These are phyloP conservation scores for Crypturellus undulatus DNA, from an alignment of 2,113 vertebrate genomes.

Conservation along the genomic window DNA sequence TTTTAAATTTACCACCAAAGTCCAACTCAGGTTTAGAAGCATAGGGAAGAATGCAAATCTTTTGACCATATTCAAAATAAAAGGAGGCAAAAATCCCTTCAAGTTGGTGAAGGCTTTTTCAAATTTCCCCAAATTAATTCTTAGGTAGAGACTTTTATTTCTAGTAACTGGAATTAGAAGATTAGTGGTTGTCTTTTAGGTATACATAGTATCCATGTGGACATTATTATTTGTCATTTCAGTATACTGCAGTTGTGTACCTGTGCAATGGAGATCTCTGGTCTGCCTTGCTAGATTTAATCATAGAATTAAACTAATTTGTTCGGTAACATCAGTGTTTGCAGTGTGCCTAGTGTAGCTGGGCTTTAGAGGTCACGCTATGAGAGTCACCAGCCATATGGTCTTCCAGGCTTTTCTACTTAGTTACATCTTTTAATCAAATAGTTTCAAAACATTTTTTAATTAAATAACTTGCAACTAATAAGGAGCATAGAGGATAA, in stretches of 20 bases:
- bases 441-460: not conserved
- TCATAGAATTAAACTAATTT: not conserved
- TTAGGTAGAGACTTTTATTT: not conserved
- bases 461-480: not conserved
- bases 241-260: not conserved
- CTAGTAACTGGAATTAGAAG: not conserved
- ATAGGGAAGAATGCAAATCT: not conserved
- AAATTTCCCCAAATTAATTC: not conserved
- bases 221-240: not conserved
- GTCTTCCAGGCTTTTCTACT: slow-evolving; percentile 7
- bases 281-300: not conserved
- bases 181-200: not conserved
- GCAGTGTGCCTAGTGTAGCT: not conserved
- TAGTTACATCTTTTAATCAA: slow-evolving; percentile 15
- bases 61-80: not conserved
- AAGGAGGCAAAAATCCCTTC: not conserved
- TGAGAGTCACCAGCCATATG: slow-evolving; percentile 11
- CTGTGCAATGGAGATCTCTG: not conserved
- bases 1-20: not conserved
- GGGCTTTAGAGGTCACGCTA: slow-evolving; percentile 2
- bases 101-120: not conserved
- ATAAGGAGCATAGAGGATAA: not conserved
- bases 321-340: not conserved
- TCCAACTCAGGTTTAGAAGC: not conserved
- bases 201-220: not conserved